These are phyloP conservation scores for Apolygus lucorum DNA, from an alignment of 1,140 invertebrate species.

Conservation along the genomic window DNA sequence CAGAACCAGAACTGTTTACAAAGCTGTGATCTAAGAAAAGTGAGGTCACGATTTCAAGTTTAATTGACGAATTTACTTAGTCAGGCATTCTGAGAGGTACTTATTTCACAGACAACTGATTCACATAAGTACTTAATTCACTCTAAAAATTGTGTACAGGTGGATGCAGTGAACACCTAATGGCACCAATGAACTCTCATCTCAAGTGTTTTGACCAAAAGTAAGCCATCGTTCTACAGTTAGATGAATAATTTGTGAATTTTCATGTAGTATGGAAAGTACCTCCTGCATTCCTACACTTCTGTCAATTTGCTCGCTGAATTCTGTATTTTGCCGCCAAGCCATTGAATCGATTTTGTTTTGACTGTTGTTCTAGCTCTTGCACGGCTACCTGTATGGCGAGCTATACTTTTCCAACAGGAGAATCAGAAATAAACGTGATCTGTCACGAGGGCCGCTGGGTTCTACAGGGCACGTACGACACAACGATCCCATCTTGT, in stretches of 20 bases:
- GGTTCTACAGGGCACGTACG: conserved; percentile 45
- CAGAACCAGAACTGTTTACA: not conserved
- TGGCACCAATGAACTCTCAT: conserved; percentile 40
- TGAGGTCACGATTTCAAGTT: not conserved
- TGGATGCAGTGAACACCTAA: conserved; percentile 31
- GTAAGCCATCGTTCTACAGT: conserved; percentile 28
- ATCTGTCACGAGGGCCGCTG: conserved; percentile 48
- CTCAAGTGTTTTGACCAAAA: conserved; percentile 41
- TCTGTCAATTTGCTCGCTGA: not conserved
- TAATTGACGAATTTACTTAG: no score
- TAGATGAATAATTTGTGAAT: not conserved
- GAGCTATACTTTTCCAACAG: conserved; percentile 52
- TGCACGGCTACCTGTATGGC: conserved; percentile 48
- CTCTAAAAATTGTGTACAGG: not conserved
- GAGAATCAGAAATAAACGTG: conserved; percentile 43
- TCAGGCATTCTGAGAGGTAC: no score
- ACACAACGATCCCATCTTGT: conserved; percentile 47
- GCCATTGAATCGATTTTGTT: no score
- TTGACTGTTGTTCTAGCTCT: conserved; percentile 38
- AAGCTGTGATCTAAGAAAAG: not conserved
- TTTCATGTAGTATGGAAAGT: not conserved
- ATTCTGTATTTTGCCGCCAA: no score
- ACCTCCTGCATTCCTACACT: no score
- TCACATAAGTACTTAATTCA: not conserved
- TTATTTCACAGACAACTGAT: no score